Percentiles rank a stretch among this genome's conserved stretches.
Evolutionary conservation across 2,113 vertebrate genomes (phyloP).

Genomic region (Phodopus roborovskii): DNA sequence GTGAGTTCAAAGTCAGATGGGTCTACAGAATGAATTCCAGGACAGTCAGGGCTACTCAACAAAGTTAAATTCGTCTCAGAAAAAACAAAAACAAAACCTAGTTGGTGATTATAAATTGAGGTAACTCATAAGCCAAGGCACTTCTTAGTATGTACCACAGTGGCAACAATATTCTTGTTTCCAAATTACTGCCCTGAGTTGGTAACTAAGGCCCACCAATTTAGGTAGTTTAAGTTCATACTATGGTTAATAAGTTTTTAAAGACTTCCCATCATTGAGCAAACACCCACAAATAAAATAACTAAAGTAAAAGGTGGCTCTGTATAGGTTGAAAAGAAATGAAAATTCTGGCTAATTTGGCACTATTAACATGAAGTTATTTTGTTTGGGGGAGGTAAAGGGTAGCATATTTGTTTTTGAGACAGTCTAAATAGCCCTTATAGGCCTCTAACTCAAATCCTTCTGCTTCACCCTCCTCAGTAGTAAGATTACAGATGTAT

Average conservation of each 20-base stretch:
- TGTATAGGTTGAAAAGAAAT: background rate
- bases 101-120: background rate
- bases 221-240: constrained; percentile 27
- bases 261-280: background rate
- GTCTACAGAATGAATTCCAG: background rate
- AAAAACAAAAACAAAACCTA: background rate
- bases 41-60: background rate
- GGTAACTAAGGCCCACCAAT: background rate
- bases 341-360: background rate
- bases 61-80: background rate
- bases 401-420: background rate
- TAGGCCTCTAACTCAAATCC: background rate
- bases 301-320: background rate
- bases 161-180: constrained; percentile 10
- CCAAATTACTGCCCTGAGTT: constrained; percentile 32
- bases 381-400: background rate
- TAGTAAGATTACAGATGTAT: background rate
- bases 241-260: background rate
- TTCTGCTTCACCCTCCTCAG: background rate
- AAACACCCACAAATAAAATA: background rate
- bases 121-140: background rate
- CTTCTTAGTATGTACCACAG: background rate
- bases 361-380: background rate
- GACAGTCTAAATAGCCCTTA: background rate
- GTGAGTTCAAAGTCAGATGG: background rate